Percentiles rank a stretch among this genome's conserved stretches.
Conservation (phyloP, 1,140 invertebrate genomes). For the Achatina immaculata region DNA sequence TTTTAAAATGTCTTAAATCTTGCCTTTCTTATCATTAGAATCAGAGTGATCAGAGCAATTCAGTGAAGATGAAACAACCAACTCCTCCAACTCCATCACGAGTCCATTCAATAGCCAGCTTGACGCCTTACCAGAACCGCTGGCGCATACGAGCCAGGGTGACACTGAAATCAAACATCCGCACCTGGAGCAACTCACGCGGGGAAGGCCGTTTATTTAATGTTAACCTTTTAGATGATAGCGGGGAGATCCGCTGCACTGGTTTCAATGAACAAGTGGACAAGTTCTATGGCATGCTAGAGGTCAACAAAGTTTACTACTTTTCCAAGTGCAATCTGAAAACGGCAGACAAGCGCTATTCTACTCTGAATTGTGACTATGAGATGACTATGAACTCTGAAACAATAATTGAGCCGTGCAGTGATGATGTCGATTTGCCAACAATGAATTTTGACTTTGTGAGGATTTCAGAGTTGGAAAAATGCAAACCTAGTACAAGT, state of each 20-base stretch:
- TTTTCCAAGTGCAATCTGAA: conserved; percentile 87
- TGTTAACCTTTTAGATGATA: conserved; percentile 92
- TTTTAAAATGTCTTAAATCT: neutral
- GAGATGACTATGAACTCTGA: conserved; percentile 92
- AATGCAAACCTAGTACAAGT: conserved; percentile 77
- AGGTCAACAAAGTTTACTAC: conserved; percentile 86
- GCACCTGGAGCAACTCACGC: conserved; percentile 90
- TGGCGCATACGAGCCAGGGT: conserved; percentile 95
- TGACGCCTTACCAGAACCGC: conserved; percentile 93
- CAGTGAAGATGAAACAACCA: neutral
- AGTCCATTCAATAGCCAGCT: conserved; percentile 80
- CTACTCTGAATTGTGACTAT: conserved; percentile 90
- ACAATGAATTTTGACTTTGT: conserved; percentile 86
- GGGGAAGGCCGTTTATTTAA: conserved; percentile 95
- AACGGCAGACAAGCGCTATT: conserved; percentile 92
- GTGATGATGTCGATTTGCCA: conserved; percentile 80
- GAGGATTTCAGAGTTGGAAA: conserved; percentile 82
- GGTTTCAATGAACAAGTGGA: conserved; percentile 92
- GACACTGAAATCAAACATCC: conserved; percentile 84
- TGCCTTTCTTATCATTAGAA: neutral
- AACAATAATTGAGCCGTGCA: conserved; percentile 73
- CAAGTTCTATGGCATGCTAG: conserved; percentile 90
- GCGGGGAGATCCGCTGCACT: conserved; percentile 94
- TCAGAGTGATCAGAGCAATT: neutral
- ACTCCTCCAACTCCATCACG: conserved; percentile 57